phyloP scores from a whole-genome alignment of 2,797 vertebrate species.

The Pelodytes ibericus region DNA sequence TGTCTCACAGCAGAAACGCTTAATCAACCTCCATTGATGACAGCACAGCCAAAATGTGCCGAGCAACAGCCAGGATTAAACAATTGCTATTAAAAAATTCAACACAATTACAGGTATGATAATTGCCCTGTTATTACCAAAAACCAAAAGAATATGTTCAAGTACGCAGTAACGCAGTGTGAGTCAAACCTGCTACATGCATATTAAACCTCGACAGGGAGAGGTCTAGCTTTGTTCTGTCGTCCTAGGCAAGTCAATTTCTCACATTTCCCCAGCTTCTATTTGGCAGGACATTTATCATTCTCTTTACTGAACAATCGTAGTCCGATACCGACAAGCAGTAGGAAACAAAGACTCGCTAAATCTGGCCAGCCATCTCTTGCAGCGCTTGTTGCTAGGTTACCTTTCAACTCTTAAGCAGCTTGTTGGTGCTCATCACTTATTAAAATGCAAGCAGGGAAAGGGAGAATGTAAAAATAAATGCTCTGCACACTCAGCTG shows the following conservation, averaged over 20 bases:
- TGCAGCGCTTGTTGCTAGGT: conserved; percentile 72
- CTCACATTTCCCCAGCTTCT: conserved; percentile 70
- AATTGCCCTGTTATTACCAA: conserved; percentile 1
- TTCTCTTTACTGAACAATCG: conserved; percentile 75
- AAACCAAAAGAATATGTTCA: conserved; percentile 17
- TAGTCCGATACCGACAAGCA: conserved; percentile 72
- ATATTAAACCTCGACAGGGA: conserved; percentile 71
- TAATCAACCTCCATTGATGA: background rate
- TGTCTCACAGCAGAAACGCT: background rate
- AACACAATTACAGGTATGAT: conserved; percentile 13
- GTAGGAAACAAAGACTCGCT: conserved; percentile 71
- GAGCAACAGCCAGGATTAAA: background rate
- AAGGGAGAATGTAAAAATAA: conserved; percentile 33
- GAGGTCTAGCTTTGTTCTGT: conserved; percentile 68
- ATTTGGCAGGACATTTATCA: conserved; percentile 77
- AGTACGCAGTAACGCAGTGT: conserved; percentile 25
- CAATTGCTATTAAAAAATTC: conserved; percentile 4
- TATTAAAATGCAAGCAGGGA: conserved; percentile 56
- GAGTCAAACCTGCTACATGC: conserved; percentile 59
- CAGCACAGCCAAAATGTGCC: background rate
- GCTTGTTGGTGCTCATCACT: conserved; percentile 74
- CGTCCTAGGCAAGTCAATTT: conserved; percentile 66
- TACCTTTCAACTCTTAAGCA: conserved; percentile 69
- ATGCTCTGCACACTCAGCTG: background rate
- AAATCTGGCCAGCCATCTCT: conserved; percentile 64